phyloP scores from a whole-genome alignment of 2,797 vertebrate genomes.

The Sciurus carolinensis region DNA sequence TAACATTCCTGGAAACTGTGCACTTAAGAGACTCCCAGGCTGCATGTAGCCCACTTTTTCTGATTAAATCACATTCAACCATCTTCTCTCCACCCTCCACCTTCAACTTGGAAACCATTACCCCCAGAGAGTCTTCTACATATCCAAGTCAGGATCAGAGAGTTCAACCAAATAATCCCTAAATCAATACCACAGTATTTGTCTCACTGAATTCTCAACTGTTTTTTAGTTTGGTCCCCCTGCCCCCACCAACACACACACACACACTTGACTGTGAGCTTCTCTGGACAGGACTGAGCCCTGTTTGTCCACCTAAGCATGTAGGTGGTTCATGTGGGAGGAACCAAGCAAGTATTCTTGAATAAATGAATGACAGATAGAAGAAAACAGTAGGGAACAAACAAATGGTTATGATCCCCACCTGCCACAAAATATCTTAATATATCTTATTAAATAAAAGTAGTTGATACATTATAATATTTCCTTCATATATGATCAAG shows the following conservation, averaged over 20 bases:
- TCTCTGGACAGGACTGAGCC: not conserved
- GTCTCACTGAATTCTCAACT: not conserved
- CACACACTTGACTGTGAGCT: not conserved
- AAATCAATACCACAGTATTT: not conserved
- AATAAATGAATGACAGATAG: not conserved
- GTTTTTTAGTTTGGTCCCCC: not conserved
- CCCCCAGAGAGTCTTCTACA: not conserved
- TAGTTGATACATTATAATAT: not conserved
- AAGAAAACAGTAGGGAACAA: not conserved
- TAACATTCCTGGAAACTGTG: not conserved
- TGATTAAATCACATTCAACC: not conserved
- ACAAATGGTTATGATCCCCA: not conserved
- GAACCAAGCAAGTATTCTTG: not conserved
- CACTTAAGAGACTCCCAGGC: not conserved
- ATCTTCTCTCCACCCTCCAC: not conserved
- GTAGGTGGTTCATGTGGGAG: not conserved
- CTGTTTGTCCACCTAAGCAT: not conserved
- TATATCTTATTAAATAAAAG: not conserved
- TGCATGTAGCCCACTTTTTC: not conserved
- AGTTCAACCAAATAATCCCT: not conserved
- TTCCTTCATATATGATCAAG: not conserved
- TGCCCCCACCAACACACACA: too few relatives aligned
- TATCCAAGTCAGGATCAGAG: not conserved
- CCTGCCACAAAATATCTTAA: not conserved
- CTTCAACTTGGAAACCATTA: not conserved